Evolutionary conservation across 1,140 invertebrate genomes (phyloP), one percentile per base, ranked within the genome.

Genomic region (Drosophila rhopaloa): DNA sequence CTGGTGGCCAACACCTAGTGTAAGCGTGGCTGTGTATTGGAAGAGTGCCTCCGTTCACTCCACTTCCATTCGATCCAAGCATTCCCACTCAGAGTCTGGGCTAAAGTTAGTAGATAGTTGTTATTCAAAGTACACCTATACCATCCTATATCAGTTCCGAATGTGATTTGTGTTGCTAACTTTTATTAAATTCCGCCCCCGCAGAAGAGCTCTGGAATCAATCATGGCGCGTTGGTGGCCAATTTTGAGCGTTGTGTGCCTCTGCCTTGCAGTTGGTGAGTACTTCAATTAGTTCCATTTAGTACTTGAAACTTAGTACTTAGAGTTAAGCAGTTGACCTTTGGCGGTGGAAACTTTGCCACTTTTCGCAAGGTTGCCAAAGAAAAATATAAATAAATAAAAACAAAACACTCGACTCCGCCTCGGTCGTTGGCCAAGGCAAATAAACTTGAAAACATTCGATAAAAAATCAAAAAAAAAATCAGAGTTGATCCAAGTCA

Each of bases 21-120:
- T 89, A 91, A 91, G 76, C 89, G 91, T 91, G 90, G 89, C 90
- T 92, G 91, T 92, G 90, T 92, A 90, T 92, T 86, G 85, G 90
- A 90, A 79, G 88, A 90, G 82, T 92, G 77, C 51, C 63, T 83
- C 77, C 60, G 70, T 65, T 79, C 83, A 86, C 74, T 76, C 71
- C 79, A 48, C 63, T 70, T 54, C 60, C 76, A 73, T 77, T 63
- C 61, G 63, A 70, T 19, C 50, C 65, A 38, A 51, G 37, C 46
- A 47, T 67, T 66, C 53, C 60, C 65, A 76, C 65, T 37, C 65
- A 80, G 41, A 79, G 72, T 70, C 78, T 82, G 76, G 80, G 65
- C 59, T 60, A 63, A 82, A 63, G 80, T 82, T 60, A 82, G 81
- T 54, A 46, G 68, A 10, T 24, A 24, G 24, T 24, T 24, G 2